phyloP scores from a whole-genome alignment of 2,888 invertebrate genomes.

The Apotomis betuletana region DNA sequence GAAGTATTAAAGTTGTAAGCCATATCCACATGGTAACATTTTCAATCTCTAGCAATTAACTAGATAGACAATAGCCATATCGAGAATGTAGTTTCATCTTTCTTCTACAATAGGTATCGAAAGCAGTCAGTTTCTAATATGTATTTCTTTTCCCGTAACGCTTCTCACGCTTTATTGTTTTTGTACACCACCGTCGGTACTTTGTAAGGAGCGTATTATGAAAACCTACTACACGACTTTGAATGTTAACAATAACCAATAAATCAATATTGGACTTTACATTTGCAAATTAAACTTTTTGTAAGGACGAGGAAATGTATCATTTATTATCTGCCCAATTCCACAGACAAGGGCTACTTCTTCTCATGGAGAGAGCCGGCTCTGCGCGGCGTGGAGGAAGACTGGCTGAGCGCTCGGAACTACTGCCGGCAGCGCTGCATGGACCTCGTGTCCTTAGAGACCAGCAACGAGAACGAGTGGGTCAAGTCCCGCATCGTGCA shows the following conservation, averaged over 20 bases:
- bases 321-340: background rate
- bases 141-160: constrained; percentile 36
- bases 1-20: background rate
- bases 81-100: constrained; percentile 43
- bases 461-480: constrained; percentile 94
- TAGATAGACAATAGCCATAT: constrained; percentile 35
- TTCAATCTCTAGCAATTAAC: constrained; percentile 24
- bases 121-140: constrained; percentile 43
- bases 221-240: too few relatives aligned
- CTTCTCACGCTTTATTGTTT: constrained; percentile 30
- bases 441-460: constrained; percentile 94
- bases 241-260: too few relatives aligned
- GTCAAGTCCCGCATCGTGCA: constrained; percentile 90
- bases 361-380: constrained; percentile 93
- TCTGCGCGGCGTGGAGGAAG: constrained; percentile 89
- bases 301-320: background rate
- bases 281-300: background rate
- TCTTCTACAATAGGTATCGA: constrained; percentile 43
- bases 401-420: constrained; percentile 93
- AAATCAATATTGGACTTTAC: too few relatives aligned
- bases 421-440: constrained; percentile 94
- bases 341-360: constrained; percentile 89
- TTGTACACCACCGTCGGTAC: constrained; percentile 9
- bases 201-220: background rate
- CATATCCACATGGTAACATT: constrained; percentile 1